Base-by-base conservation (phyloP, 2,113 vertebrate species). In the Verasper variegatus region DNA sequence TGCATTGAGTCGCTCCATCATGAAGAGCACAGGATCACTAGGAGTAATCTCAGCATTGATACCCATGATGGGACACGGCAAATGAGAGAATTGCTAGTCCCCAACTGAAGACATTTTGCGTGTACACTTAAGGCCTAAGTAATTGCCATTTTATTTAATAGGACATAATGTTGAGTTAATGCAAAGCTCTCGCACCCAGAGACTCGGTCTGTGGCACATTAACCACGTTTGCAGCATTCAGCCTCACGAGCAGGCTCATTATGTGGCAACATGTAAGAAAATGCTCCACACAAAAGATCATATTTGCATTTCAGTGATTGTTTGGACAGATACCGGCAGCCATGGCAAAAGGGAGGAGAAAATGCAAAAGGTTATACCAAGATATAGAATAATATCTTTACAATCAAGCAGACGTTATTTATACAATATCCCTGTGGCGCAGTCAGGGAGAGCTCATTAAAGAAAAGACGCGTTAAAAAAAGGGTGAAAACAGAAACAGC, bases 41-140 rank as follows among this genome's bases (percentile, higher is more conserved):
- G 45, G 63, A 31, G 70, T 78, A 86, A 92, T 90, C 54, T 80
- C 76, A 66, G 81, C 78, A 91, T 93, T 88, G 88, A 89, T 88
- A 78, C 82, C 82, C 77, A 73, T 69, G 76, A 89, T 84, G 67
- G 88, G 65, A 74, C 54, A 61, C 21, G 68, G 81, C 31, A 89
- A 92, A 92, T 92, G 84, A 89, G 51, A 49, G 68, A 85, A 89
- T 90, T 84, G 67, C 80, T 73, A 90, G 85, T 91, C 83, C 20
- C 42, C 73, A 89, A 83, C 81, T 84, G 87, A 24, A 88, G 85
- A 47, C 8, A 81, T 85, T 76, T 63, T 56, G 56, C 78, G 70
- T 80, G 76, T 83, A 66, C 59, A 87, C 81, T 79, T 83, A 11
- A 20, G 12, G 23, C 31, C 40, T 57, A 56, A 87, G 74, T 77